These are phyloP conservation scores for Chamaea fasciata DNA, from an alignment of 2,113 vertebrate species.

Conservation along the genomic window DNA sequence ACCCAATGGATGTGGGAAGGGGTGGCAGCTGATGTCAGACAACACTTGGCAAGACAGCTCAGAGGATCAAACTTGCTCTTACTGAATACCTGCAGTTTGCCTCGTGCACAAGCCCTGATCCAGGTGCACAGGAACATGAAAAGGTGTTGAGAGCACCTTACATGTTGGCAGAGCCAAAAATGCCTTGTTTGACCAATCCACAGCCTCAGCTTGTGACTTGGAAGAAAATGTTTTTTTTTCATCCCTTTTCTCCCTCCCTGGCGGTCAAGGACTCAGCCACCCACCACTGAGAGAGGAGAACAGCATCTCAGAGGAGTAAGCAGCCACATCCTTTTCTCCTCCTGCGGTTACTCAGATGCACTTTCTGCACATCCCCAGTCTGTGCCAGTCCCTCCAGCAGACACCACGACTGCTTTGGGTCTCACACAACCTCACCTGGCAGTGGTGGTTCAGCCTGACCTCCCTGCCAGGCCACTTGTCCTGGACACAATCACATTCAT, in stretches of 20 bases:
- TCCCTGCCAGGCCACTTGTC: not conserved
- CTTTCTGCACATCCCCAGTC: not conserved
- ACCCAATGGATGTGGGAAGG: not conserved
- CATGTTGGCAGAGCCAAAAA: not conserved
- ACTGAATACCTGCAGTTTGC: not conserved
- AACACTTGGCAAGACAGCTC: not conserved
- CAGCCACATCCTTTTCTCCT: not conserved
- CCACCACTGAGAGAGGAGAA: not conserved
- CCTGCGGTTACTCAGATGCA: not conserved
- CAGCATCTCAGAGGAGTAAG: not conserved
- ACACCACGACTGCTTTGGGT: rapidly evolving
- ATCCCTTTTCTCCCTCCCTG: not conserved
- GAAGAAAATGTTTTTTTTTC: not conserved
- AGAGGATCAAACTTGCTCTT: not conserved
- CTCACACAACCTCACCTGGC: not conserved
- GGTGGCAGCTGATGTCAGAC: not conserved
- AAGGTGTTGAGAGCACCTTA: not conserved
- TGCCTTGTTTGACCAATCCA: not conserved
- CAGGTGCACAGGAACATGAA: rapidly evolving
- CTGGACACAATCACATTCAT: not conserved
- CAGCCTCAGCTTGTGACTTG: not conserved
- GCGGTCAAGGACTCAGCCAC: not conserved
- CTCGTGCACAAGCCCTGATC: not conserved
- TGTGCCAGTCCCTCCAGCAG: not conserved
- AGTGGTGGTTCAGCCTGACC: not conserved